Evolutionary conservation across 2,888 invertebrate species (phyloP).

Genomic region (Zhuqinia jingwanae): DNA sequence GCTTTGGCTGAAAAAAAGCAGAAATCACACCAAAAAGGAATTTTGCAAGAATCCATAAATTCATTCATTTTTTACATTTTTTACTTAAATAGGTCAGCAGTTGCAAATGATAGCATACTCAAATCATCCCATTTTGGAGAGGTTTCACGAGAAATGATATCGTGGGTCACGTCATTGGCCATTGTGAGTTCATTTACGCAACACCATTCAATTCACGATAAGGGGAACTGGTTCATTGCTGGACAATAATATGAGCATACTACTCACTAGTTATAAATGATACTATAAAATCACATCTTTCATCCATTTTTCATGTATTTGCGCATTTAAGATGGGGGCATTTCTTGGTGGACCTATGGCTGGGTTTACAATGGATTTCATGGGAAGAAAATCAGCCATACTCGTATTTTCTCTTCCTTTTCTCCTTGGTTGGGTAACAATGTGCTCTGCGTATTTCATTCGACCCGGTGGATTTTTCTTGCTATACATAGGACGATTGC

Average conservation of each 20-base stretch:
- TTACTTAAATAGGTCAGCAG: constrained; percentile 27
- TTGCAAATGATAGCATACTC: constrained; percentile 40
- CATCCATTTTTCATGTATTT: constrained; percentile 14
- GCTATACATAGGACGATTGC: constrained; percentile 81
- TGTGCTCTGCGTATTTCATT: constrained; percentile 77
- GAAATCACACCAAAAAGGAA: neutral
- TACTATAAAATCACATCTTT: too few relatives aligned
- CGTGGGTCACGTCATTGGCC: constrained; percentile 83
- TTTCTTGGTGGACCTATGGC: constrained; percentile 69
- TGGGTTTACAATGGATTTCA: constrained; percentile 73
- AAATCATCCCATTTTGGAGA: constrained; percentile 25
- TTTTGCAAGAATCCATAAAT: neutral
- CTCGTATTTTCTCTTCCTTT: constrained; percentile 80
- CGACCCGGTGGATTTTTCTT: constrained; percentile 42
- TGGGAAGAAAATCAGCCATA: constrained; percentile 56
- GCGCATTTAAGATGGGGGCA: constrained; percentile 79
- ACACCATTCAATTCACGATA: too few relatives aligned
- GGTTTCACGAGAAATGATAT: constrained; percentile 82
- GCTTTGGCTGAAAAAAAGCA: neutral
- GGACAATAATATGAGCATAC: neutral
- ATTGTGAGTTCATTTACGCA: constrained; percentile 57
- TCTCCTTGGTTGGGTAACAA: constrained; percentile 80
- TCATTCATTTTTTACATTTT: neutral
- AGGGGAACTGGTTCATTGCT: too few relatives aligned
- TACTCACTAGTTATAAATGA: neutral